phyloP scores from a whole-genome alignment of 2,113 vertebrate genomes.

The Hemicordylus capensis region DNA sequence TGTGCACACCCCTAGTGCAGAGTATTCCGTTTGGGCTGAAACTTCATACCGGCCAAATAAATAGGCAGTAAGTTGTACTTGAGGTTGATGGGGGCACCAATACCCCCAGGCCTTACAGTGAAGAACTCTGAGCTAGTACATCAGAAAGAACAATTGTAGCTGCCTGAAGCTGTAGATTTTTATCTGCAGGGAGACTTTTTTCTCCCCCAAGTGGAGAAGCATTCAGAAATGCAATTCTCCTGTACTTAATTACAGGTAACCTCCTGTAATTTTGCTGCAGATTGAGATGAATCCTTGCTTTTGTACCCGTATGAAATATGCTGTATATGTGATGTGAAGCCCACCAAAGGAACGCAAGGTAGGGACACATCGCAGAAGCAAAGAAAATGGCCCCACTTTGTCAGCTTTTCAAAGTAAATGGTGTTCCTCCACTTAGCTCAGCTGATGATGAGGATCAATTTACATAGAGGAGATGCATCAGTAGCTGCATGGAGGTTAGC shows the following conservation, averaged over 20 bases:
- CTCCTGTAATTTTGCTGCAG: conserved; percentile 36
- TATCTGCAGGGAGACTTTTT: background rate
- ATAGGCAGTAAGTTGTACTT: no score
- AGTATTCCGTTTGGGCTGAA: no score
- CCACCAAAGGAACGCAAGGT: background rate
- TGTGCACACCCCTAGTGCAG: no score
- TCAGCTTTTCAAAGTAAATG: background rate
- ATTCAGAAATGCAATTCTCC: background rate
- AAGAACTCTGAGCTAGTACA: no score
- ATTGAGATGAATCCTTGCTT: conserved; percentile 38
- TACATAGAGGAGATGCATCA: background rate
- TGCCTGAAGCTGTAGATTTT: background rate
- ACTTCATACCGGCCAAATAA: no score
- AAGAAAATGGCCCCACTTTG: background rate
- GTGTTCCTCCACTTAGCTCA: background rate
- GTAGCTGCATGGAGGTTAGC: background rate
- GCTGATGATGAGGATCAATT: background rate
- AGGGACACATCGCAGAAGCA: no score
- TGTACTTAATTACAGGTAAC: background rate
- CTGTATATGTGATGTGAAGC: conserved; percentile 48
- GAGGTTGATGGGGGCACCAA: no score
- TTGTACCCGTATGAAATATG: conserved; percentile 30
- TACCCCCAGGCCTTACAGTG: no score
- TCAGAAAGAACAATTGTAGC: no score
- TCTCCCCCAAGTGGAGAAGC: background rate